These are phyloP conservation scores for Chloroceryle aenea DNA, from an alignment of 2,113 vertebrate genomes.

Conservation along the genomic window DNA sequence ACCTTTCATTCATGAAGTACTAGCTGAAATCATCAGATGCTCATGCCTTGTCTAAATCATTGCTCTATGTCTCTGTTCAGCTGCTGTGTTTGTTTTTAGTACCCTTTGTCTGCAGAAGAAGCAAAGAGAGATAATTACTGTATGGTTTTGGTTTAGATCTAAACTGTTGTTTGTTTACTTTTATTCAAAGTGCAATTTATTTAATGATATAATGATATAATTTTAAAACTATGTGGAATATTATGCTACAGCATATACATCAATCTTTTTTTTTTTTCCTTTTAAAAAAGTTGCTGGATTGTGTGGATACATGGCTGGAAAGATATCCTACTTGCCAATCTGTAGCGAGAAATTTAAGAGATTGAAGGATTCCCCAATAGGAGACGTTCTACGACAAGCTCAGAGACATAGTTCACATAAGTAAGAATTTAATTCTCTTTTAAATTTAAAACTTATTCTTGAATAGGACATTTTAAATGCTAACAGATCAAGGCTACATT, in stretches of 20 bases:
- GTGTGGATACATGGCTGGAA: conserved; percentile 88
- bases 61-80: not conserved
- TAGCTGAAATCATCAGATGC: not conserved
- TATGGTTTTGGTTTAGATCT: not conserved
- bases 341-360: conserved; percentile 91
- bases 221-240: not conserved
- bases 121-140: not conserved
- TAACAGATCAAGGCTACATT: not conserved
- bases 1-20: not conserved
- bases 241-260: not conserved
- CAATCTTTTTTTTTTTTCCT: not conserved
- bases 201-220: not conserved
- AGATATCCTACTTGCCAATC: conserved; percentile 88
- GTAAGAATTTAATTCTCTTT: conserved; percentile 69
- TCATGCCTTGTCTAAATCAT: not conserved
- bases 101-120: not conserved
- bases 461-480: not conserved
- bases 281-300: conserved; percentile 85
- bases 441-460: not conserved
- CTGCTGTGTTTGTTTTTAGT: not conserved
- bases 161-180: not conserved
- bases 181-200: not conserved
- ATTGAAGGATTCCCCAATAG: conserved; percentile 89
- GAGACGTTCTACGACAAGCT: conserved; percentile 83
- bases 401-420: conserved; percentile 55